These are phyloP conservation scores for Propithecus deckenii DNA, from an alignment of 2,797 vertebrate genomes.

Conservation along the genomic window DNA sequence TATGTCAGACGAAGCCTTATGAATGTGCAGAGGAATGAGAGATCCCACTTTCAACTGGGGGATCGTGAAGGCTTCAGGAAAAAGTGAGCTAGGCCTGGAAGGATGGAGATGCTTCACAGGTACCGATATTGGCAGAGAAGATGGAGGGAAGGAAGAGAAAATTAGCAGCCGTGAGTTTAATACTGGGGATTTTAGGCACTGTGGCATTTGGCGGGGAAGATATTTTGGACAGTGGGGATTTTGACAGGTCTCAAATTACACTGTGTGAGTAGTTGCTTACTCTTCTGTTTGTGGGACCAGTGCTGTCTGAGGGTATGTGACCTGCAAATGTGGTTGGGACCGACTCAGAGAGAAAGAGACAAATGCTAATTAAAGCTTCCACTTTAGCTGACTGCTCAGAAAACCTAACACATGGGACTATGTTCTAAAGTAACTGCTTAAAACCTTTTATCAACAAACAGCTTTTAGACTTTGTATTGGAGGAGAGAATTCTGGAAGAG, in stretches of 20 bases:
- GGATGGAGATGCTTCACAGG: neutral
- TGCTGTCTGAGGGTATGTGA: neutral
- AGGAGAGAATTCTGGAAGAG: neutral
- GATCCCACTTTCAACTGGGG: neutral
- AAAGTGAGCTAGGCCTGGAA: neutral
- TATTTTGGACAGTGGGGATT: conserved; percentile 36
- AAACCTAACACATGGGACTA: neutral
- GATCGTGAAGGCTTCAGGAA: neutral
- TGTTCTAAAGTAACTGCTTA: neutral
- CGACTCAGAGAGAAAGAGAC: neutral
- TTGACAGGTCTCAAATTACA: conserved; percentile 21
- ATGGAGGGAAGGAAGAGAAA: neutral
- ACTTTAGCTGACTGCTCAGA: neutral
- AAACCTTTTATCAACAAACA: neutral
- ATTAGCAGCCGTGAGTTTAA: neutral
- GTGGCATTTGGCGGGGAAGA: conserved; percentile 42
- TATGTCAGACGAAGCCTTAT: neutral
- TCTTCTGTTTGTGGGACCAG: conserved; percentile 26
- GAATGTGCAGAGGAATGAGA: neutral
- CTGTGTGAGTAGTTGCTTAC: neutral
- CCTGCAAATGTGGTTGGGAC: neutral
- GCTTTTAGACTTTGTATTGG: neutral
- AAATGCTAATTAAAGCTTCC: neutral
- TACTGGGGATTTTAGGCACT: neutral
- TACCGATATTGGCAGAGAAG: neutral